Base-by-base conservation (phyloP, 2,113 vertebrate genomes). In the Pithys albifrons region DNA sequence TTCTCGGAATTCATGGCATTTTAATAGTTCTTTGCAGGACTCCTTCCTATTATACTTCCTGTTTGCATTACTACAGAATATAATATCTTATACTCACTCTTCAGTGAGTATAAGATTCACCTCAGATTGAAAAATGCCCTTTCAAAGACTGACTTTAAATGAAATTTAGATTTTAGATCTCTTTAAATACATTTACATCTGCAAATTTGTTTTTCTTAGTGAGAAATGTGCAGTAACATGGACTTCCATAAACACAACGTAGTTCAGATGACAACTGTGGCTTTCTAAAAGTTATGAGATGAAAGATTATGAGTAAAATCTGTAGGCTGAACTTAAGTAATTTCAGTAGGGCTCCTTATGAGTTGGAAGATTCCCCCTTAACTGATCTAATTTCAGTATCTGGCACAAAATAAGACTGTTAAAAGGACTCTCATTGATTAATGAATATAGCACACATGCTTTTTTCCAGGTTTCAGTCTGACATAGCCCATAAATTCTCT, bases 401-500 rank as follows among this genome's bases (percentile, higher is more conserved):
- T 75, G n/a, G 37, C 49, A 79, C 54, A 91, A 93, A 96, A 88
- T 8, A 77, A 48, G 29, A 83, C 35, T 9, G 5, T 58, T 29
- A 87, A 87, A 93, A 87, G 67, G 3, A 57, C 15, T 76, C 4
- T 85, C 15, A 28, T 33, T 95, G 81, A 85, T 93, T 89, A 94
- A 85, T 88, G 71, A 76, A 82, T 85, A 67, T 74, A 74, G 48
- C 57, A 45, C 29, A 20, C 35, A 46, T 62, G 37, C 9, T 61
- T 93, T 91, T 83, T 82, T 88, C 61, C 66, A 65, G 87, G 89
- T 92, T 96, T 78, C 66, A 72, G 23, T 61, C 84, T 89, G 72
- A 89, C 76, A 11, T 86, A 92, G 23, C 20, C 48, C 52, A 77
- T 78, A 57, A 87, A 78, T 95, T 86, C 54, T 87, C 57, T 74